Conservation (phyloP, 2,113 vertebrate species). For the Odontophorus gujanensis region DNA sequence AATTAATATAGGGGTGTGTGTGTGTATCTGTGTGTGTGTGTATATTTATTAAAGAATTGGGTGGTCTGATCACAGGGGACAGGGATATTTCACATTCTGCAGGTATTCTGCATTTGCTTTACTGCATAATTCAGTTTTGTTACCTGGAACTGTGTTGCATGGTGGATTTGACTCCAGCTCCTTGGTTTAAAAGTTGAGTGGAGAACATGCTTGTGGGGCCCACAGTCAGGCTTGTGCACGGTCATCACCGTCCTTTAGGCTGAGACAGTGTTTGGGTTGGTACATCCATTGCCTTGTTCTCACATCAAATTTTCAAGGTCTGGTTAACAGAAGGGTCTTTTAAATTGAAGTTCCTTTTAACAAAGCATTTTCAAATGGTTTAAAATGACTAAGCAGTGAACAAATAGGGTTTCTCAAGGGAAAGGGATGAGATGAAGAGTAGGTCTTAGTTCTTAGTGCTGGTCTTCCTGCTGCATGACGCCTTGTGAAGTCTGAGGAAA, state of each 20-base stretch:
- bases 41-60: background rate
- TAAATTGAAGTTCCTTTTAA: background rate
- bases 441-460: background rate
- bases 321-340: background rate
- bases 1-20: too few relatives aligned
- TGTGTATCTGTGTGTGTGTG: too few relatives aligned
- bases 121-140: background rate
- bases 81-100: background rate
- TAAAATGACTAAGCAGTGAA: background rate
- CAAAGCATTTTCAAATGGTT: background rate
- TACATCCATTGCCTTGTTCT: background rate
- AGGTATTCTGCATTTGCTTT: background rate
- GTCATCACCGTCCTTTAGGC: background rate
- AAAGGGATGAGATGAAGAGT: background rate
- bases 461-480: background rate
- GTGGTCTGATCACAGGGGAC: background rate
- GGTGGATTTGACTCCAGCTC: background rate
- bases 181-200: background rate
- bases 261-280: background rate
- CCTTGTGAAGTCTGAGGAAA: background rate
- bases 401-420: background rate
- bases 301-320: background rate
- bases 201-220: background rate
- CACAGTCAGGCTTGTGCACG: fast-evolving
- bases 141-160: background rate